Evolutionary conservation across 2,888 invertebrate genomes (phyloP).

Genomic region (Cyclophora albipunctata): DNA sequence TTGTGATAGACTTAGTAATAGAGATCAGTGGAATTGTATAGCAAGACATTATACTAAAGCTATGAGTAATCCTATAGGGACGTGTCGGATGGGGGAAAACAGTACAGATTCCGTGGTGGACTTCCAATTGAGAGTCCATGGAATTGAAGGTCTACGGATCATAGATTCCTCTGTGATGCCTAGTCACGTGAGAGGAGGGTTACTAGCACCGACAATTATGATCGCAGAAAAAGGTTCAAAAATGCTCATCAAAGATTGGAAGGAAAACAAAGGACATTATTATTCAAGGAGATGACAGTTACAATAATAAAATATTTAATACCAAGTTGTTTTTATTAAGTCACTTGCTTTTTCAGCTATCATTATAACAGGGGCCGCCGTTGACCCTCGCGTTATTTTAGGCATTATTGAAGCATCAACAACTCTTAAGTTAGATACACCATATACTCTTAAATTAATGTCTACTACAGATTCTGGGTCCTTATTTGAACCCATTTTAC

Average conservation of each 20-base stretch:
- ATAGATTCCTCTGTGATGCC: constrained; percentile 69
- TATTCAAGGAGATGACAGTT: constrained; percentile 35
- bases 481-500: constrained; percentile 59
- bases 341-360: constrained; percentile 70
- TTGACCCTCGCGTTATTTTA: constrained; percentile 61
- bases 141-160: constrained; percentile 60
- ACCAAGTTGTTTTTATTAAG: constrained; percentile 65
- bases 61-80: constrained; percentile 61
- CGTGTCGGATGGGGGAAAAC: constrained; percentile 65
- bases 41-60: constrained; percentile 68
- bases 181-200: constrained; percentile 56
- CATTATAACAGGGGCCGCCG: constrained; percentile 66
- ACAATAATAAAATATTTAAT: constrained; percentile 45
- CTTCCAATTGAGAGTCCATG: constrained; percentile 55
- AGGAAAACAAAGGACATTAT: constrained; percentile 53
- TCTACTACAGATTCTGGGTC: constrained; percentile 63
- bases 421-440: constrained; percentile 52
- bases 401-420: constrained; percentile 65
- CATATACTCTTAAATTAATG: constrained; percentile 48
- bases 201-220: constrained; percentile 62
- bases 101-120: constrained; percentile 59
- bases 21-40: constrained; percentile 70
- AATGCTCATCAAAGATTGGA: constrained; percentile 63
- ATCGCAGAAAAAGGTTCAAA: constrained; percentile 66
- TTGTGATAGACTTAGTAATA: constrained; percentile 56